phyloP scores from a whole-genome alignment of 2,888 invertebrate species.

The Ophion ventricosus region DNA sequence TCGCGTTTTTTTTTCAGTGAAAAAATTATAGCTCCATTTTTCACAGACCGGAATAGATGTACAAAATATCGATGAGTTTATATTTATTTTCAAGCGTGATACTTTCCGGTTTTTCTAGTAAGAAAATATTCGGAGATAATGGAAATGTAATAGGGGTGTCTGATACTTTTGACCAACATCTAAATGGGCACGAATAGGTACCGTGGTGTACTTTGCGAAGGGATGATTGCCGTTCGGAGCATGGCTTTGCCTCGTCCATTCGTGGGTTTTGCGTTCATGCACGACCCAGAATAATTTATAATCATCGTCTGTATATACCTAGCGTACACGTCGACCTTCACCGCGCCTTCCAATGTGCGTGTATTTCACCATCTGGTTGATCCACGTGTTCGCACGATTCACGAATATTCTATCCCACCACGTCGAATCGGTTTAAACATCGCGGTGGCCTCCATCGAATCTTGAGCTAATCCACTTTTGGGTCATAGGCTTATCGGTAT shows the following conservation, averaged over 20 bases:
- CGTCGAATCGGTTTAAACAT: slow-evolving; percentile 5
- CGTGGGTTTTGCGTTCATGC: slow-evolving; percentile 36
- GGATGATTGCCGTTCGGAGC: slow-evolving; percentile 33
- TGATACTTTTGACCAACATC: too few relatives aligned
- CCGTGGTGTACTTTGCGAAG: slow-evolving; percentile 2
- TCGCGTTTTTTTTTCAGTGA: too few relatives aligned
- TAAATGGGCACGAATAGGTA: neutral
- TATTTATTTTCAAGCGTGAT: too few relatives aligned
- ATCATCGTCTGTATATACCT: slow-evolving; percentile 49
- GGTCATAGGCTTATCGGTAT: neutral
- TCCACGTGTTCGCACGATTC: slow-evolving; percentile 9
- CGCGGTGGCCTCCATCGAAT: neutral
- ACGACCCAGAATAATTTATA: slow-evolving; percentile 58
- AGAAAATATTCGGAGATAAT: too few relatives aligned
- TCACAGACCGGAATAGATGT: too few relatives aligned
- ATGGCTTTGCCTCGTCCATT: slow-evolving; percentile 15
- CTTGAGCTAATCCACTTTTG: slow-evolving; percentile 8
- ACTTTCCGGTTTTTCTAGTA: too few relatives aligned
- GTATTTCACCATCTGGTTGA: slow-evolving; percentile 16
- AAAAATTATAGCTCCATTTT: too few relatives aligned
- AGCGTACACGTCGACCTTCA: slow-evolving; percentile 10
- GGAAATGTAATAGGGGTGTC: too few relatives aligned
- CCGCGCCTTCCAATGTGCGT: neutral
- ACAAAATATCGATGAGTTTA: too few relatives aligned
- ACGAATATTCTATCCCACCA: slow-evolving; percentile 19